Base-by-base conservation (phyloP, 2,888 invertebrate species). In the Rhamnusium bicolor region DNA sequence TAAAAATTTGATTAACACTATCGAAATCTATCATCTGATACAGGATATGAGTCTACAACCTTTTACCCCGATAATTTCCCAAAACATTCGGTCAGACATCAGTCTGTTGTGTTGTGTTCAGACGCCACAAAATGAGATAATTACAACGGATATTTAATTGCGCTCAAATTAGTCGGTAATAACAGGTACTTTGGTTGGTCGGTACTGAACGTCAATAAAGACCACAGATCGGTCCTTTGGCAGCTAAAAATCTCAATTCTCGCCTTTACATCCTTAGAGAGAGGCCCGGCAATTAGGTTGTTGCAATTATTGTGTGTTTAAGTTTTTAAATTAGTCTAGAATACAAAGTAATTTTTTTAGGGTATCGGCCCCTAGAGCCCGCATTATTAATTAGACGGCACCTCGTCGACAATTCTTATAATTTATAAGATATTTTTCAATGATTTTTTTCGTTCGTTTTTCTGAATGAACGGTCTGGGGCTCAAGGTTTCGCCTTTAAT, bases 61-160 rank as follows among this genome's bases (percentile, higher is more conserved):
- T 79, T 80, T 81, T 80, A 75, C 75, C n/a, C 53, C 61, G 78
- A 82, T 73, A 80, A 81, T 78, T 80, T 82, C 76, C 77, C 78
- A 73, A 79, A 82, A 77, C 73, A 71, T 69, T 75, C 27, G 75
- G 75, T 72, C 77, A 80, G 79, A 79, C 79, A 73, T 76, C 79
- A 76, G 83, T 83, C 82, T 83, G 80, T 79, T 51, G 51, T 18
- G 51, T 18, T 18, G 40, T 8, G 16, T 8, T 79, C 81, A 85
- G 87, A 87, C 87, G 87, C 87, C 87, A 87, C 85, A 86, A 86
- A 87, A 87, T 87, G 86, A 86, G 86, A 87, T 87, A 87, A 87
- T 87, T 87, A 86, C 86, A 84, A 77, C 83, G 77, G 84, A 84
- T 82, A 86, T 87, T 87, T 87, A 87, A 87, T 87, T 87, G 87